These are phyloP conservation scores for Polypedilum vanderplanki DNA, from an alignment of 1,140 invertebrate species.

Conservation along the genomic window DNA sequence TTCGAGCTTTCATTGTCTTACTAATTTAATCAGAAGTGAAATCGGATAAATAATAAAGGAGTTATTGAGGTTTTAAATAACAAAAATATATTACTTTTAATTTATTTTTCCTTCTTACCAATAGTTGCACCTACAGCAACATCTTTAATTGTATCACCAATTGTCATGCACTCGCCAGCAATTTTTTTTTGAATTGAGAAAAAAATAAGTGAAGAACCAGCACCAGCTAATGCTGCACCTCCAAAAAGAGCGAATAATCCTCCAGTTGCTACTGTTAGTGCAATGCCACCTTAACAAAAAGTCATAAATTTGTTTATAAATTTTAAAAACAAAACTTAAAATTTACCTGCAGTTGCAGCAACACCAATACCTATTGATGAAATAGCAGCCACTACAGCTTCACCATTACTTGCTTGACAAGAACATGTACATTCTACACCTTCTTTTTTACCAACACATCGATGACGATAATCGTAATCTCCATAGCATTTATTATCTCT, in stretches of 20 bases:
- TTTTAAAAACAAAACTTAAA: neutral
- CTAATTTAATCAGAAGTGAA: too few species aligned
- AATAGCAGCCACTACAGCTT: neutral
- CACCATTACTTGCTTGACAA: neutral
- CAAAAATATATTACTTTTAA: too few species aligned
- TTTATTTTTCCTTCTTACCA: too few species aligned
- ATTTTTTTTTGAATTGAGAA: neutral
- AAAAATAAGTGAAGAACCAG: neutral
- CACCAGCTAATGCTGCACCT: neutral
- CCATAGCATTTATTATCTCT: too few species aligned
- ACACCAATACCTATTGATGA: neutral
- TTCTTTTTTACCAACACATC: too few species aligned
- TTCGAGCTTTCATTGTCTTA: too few species aligned
- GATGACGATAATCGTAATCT: too few species aligned
- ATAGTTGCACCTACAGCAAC: neutral
- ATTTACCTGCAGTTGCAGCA: neutral
- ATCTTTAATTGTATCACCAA: neutral
- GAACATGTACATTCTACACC: too few species aligned
- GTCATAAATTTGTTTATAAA: neutral
- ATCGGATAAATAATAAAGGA: too few species aligned
- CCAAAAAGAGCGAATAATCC: neutral
- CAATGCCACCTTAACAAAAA: neutral
- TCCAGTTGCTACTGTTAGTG: neutral
- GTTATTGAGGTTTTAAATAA: too few species aligned
- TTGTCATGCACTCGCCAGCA: neutral